Conservation (phyloP, 2,888 invertebrate species). For the Nezara viridula region DNA sequence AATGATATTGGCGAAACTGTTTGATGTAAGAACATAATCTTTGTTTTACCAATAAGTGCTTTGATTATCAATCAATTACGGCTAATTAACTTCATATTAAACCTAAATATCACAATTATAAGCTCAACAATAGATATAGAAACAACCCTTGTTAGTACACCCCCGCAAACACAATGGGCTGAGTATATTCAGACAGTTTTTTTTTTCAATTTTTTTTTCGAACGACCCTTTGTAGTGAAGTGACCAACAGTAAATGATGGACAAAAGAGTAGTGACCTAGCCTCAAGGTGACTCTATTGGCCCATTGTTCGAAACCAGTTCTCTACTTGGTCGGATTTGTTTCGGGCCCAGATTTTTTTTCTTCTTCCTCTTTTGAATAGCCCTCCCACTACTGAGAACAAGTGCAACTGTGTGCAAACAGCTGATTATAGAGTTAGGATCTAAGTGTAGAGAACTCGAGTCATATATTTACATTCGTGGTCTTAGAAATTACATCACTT, state of each 20-base stretch:
- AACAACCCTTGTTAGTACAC: neutral
- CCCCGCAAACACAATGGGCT: conserved; percentile 32
- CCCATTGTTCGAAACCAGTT: conserved; percentile 9
- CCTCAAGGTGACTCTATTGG: conserved; percentile 28
- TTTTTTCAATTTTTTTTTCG: neutral
- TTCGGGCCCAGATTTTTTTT: neutral
- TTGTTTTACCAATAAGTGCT: no score
- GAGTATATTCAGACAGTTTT: neutral
- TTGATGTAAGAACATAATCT: no score
- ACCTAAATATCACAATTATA: neutral
- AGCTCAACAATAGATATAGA: neutral
- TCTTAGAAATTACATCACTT: no score
- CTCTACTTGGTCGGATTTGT: neutral
- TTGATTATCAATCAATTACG: neutral
- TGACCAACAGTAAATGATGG: neutral
- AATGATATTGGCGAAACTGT: no score
- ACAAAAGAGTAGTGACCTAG: conserved; percentile 35
- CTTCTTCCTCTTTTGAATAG: neutral
- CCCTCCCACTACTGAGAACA: neutral
- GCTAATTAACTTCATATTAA: neutral
- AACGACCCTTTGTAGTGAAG: neutral
- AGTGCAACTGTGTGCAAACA: conserved; percentile 31
- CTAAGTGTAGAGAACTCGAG: neutral
- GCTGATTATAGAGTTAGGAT: neutral
- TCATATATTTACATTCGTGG: neutral